phyloP scores from a whole-genome alignment of 2,888 invertebrate species.

The Aphidoletes aphidimyza region DNA sequence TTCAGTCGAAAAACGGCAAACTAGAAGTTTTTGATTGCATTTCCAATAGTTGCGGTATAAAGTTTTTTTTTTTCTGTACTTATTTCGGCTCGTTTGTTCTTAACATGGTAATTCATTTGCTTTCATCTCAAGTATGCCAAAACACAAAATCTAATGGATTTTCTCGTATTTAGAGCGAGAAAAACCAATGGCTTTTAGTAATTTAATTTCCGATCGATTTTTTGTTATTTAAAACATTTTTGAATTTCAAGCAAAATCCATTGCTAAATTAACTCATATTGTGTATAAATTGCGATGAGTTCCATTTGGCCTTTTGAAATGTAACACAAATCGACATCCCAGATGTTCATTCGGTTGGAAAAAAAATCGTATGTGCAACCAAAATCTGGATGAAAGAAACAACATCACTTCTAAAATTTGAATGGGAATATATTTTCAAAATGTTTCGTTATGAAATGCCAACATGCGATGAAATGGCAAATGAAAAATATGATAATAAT shows the following conservation, averaged over 20 bases:
- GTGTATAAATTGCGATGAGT: too few species aligned
- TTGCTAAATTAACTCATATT: too few species aligned
- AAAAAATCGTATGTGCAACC: background rate
- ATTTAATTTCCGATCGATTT: conserved; percentile 1
- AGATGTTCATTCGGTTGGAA: background rate
- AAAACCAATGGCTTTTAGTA: background rate
- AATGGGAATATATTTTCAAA: background rate
- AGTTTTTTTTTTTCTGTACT: background rate
- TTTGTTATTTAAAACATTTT: too few species aligned
- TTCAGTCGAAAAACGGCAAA: background rate
- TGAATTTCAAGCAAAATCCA: too few species aligned
- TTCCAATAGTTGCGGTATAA: background rate
- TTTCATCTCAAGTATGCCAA: background rate
- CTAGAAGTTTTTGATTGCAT: background rate
- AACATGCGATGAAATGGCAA: too few species aligned
- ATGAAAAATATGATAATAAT: too few species aligned
- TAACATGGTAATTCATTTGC: background rate
- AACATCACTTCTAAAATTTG: too few species aligned
- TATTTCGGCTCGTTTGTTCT: too few species aligned
- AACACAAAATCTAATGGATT: conserved; percentile 5
- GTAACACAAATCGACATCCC: background rate
- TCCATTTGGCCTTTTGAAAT: too few species aligned
- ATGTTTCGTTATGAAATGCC: too few species aligned
- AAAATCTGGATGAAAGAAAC: background rate
- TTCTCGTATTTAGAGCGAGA: background rate